A percentile compares a stretch with the other conserved stretches of the same genome.
phyloP scores from a whole-genome alignment of 2,888 invertebrate genomes.

The Drosophila cracens region DNA sequence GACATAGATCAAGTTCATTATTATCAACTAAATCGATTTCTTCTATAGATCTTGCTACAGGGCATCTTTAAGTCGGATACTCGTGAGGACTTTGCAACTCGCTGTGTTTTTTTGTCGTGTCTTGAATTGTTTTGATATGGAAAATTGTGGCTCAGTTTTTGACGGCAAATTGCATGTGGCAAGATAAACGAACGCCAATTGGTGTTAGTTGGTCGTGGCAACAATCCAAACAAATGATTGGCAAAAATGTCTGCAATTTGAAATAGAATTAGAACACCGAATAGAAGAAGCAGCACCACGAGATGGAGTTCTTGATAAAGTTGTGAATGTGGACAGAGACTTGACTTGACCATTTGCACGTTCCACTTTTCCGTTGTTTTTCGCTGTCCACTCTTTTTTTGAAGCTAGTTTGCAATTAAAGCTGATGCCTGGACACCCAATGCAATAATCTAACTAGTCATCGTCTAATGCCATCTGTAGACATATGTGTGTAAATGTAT shows the following conservation, averaged over 20 bases:
- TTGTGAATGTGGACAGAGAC: conserved; percentile 3
- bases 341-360: conserved; percentile 36
- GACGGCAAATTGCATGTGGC: conserved; percentile 75
- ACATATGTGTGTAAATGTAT: not conserved
- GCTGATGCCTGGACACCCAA: conserved; percentile 54
- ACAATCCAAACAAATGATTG: conserved; percentile 53
- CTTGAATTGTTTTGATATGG: conserved; percentile 66
- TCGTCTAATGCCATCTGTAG: conserved; percentile 61
- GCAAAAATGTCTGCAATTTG: conserved; percentile 53
- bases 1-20: not conserved
- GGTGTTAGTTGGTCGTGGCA: conserved; percentile 71
- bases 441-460: conserved; percentile 63
- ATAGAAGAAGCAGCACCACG: conserved; percentile 8
- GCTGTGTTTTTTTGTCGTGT: conserved; percentile 21
- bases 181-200: conserved; percentile 74
- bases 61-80: not conserved
- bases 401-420: conserved; percentile 50
- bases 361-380: conserved; percentile 40
- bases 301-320: conserved; percentile 10
- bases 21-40: not conserved
- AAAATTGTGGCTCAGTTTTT: conserved; percentile 63
- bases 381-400: conserved; percentile 5
- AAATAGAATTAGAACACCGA: conserved; percentile 37
- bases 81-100: not conserved
- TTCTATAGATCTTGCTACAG: not conserved